Conservation (phyloP, 2,797 vertebrate genomes). For the Clarias platycephalus region DNA sequence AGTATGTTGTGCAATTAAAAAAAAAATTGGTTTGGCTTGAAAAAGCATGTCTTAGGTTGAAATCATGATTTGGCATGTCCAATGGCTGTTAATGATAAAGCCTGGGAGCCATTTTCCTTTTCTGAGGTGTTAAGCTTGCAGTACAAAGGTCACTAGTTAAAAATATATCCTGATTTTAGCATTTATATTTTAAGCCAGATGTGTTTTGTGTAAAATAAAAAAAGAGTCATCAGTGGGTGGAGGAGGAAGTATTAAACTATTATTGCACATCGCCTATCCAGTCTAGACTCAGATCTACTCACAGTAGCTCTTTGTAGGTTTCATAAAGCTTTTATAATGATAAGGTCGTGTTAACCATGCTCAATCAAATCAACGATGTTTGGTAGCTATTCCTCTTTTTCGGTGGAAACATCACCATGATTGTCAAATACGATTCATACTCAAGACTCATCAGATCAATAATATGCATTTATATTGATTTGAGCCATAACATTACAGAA, state of each 20-base stretch:
- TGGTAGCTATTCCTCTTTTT: not conserved
- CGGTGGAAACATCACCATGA: not conserved
- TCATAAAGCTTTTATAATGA: not conserved
- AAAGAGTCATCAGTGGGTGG: not conserved
- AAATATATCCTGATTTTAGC: not conserved
- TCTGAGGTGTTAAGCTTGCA: not conserved
- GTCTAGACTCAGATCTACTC: not conserved
- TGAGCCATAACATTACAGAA: not conserved
- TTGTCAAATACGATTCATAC: not conserved
- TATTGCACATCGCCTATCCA: not conserved
- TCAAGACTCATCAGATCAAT: not conserved
- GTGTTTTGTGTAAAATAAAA: not conserved
- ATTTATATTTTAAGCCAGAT: not conserved
- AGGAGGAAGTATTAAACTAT: not conserved
- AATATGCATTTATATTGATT: not conserved
- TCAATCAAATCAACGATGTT: not conserved
- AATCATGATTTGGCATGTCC: conserved; percentile 45
- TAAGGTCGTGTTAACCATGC: not conserved
- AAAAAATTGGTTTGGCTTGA: conserved; percentile 15
- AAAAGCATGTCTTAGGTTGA: conserved; percentile 30
- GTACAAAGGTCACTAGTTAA: not conserved
- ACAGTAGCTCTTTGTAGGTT: not conserved
- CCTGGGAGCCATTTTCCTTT: conserved; percentile 12
- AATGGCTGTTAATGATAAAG: conserved; percentile 34
- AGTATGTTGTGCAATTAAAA: conserved; percentile 10